These are phyloP conservation scores for Drosophila tanythrix DNA, from an alignment of 2,888 invertebrate species.

Conservation along the genomic window DNA sequence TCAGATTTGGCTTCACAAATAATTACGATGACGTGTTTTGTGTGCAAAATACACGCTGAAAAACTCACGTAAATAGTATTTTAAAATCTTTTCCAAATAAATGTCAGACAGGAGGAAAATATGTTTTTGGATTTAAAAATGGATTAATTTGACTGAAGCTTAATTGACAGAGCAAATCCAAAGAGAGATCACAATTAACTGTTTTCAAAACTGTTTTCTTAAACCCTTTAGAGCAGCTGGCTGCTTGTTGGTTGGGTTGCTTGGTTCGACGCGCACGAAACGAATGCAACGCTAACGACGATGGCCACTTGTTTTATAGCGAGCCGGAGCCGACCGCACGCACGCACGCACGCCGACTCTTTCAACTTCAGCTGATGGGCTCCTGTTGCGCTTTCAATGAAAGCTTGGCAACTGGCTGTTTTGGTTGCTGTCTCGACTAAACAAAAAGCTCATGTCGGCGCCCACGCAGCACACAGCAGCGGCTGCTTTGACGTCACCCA, in stretches of 20 bases:
- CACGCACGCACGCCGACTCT: constrained; percentile 16
- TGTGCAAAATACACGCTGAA: constrained; percentile 7
- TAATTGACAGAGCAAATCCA: neutral
- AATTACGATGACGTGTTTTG: constrained; percentile 6
- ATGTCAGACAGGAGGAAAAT: constrained; percentile 16
- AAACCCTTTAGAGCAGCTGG: constrained; percentile 18
- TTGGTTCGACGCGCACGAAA: constrained; percentile 73
- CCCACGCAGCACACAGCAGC: constrained; percentile 40
- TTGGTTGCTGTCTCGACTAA: constrained; percentile 56
- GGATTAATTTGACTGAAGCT: constrained; percentile 1
- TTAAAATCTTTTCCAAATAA: constrained; percentile 48
- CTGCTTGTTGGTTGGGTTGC: constrained; percentile 30
- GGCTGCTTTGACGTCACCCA: constrained; percentile 61
- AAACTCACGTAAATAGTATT: constrained; percentile 30
- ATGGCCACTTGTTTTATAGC: constrained; percentile 69
- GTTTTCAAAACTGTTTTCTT: constrained; percentile 14
- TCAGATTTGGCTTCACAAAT: constrained; percentile 10
- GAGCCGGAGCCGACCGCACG: constrained; percentile 46
- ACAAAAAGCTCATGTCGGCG: constrained; percentile 21
- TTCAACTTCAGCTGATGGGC: constrained; percentile 69
- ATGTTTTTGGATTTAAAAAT: neutral
- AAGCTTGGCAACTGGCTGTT: constrained; percentile 43
- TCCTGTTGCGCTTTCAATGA: constrained; percentile 73
- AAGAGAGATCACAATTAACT: constrained; percentile 22
- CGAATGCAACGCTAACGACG: constrained; percentile 60